These are phyloP conservation scores for Lytechinus pictus DNA, from an alignment of 35 echinoderm and acorn worm species.

Conservation along the genomic window DNA sequence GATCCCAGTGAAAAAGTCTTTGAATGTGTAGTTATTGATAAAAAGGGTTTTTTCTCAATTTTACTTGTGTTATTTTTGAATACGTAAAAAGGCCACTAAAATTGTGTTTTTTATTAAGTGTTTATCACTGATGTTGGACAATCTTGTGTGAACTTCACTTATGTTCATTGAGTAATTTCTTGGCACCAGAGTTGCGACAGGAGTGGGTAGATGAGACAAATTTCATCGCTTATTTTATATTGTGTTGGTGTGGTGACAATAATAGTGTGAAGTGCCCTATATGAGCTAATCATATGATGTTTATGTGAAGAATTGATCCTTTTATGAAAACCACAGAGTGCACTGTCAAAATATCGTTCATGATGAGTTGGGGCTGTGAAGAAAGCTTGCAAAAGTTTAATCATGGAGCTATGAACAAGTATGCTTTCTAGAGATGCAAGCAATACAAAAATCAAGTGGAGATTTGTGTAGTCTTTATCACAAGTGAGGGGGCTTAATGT, in stretches of 20 bases:
- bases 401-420: neutral
- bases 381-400: neutral
- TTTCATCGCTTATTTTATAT: neutral
- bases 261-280: neutral
- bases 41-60: too few relatives aligned
- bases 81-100: too few relatives aligned
- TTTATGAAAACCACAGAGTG: neutral
- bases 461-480: too few relatives aligned
- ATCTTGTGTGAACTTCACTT: too few relatives aligned
- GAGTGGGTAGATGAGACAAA: neutral
- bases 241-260: neutral
- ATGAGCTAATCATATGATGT: conserved; percentile 19
- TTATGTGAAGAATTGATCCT: neutral
- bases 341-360: neutral
- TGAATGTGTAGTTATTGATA: too few relatives aligned
- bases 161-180: neutral
- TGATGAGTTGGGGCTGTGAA: too few relatives aligned
- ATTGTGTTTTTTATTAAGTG: too few relatives aligned
- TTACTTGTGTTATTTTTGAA: too few relatives aligned
- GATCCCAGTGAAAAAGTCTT: too few relatives aligned
- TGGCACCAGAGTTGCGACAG: neutral
- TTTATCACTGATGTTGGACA: too few relatives aligned
- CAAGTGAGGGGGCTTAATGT: too few relatives aligned
- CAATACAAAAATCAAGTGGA: neutral
- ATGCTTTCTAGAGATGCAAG: neutral